Evolutionary conservation across 2,113 vertebrate species (phyloP).

Genomic region (Sturnira hondurensis): DNA sequence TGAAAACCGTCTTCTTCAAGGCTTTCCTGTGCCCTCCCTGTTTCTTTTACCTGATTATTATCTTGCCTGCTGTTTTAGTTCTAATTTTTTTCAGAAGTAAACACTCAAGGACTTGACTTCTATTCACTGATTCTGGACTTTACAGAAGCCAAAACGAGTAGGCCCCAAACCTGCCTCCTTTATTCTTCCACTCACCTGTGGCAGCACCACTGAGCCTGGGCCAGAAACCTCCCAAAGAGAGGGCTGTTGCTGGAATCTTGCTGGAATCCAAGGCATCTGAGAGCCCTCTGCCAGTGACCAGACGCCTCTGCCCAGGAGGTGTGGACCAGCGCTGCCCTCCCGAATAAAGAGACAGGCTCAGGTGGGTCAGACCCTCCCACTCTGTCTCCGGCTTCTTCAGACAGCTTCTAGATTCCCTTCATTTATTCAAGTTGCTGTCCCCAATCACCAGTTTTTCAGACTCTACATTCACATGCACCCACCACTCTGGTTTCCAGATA

Average conservation of each 20-base stretch:
- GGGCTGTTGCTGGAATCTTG: neutral
- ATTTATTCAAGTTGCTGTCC: accelerated
- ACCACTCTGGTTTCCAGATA: neutral
- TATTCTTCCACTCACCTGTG: neutral
- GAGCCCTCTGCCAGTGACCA: neutral
- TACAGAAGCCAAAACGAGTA: neutral
- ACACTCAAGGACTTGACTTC: neutral
- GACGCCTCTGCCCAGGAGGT: neutral
- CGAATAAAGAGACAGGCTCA: neutral
- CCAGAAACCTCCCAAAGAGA: neutral
- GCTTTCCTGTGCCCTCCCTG: neutral
- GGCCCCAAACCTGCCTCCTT: neutral
- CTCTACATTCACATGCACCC: neutral
- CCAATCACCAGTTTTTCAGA: neutral
- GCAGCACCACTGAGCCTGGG: neutral
- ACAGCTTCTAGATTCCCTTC: neutral
- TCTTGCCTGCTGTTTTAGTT: neutral
- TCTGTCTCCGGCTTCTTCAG: neutral
- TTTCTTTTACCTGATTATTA: neutral
- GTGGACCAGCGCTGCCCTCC: neutral
- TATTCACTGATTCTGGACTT: neutral
- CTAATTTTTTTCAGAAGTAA: neutral
- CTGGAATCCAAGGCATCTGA: neutral
- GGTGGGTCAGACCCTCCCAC: accelerated
- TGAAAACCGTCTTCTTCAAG: neutral